phyloP scores from a whole-genome alignment of 1,140 invertebrate genomes.

The Drosophila guanche region DNA sequence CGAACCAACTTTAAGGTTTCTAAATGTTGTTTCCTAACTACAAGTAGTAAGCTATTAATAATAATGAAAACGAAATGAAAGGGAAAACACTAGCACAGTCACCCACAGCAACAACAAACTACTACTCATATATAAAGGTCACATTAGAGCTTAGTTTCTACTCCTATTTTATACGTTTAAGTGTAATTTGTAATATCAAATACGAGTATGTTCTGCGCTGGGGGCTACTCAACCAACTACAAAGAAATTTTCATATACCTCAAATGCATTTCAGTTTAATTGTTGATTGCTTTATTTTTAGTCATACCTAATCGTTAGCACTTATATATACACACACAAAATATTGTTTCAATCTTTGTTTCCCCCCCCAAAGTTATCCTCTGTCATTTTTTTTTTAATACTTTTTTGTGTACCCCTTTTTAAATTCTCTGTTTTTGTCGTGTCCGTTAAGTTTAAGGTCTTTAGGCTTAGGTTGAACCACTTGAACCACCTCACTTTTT shows the following conservation, averaged over 20 bases:
- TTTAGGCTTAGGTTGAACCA: constrained; percentile 70
- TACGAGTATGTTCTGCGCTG: constrained; percentile 23
- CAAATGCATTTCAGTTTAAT: constrained; percentile 83
- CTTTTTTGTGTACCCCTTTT: constrained; percentile 15
- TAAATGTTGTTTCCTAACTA: constrained; percentile 75
- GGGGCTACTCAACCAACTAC: constrained; percentile 77
- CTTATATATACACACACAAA: constrained; percentile 23
- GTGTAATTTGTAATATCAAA: constrained; percentile 21
- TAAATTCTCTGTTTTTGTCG: constrained; percentile 33
- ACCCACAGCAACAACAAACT: constrained; percentile 42
- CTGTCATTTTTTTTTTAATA: constrained; percentile 20
- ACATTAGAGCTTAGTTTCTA: constrained; percentile 69
- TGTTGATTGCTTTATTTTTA: constrained; percentile 79
- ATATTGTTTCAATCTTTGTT: constrained; percentile 48
- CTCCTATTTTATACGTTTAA: constrained; percentile 22
- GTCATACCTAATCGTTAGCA: constrained; percentile 39
- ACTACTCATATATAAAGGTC: constrained; percentile 71
- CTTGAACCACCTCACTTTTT: constrained; percentile 77
- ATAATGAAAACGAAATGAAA: constrained; percentile 22
- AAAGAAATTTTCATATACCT: constrained; percentile 84
- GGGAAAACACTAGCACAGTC: constrained; percentile 41
- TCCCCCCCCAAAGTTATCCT: constrained; percentile 9
- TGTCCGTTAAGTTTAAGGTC: constrained; percentile 52
- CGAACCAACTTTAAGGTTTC: constrained; percentile 70
- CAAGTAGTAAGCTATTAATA: constrained; percentile 28